A percentile compares a stretch with the other conserved stretches of the same genome.
Conservation (phyloP, 2,113 vertebrate genomes). For the Ivindomyrus marchei region DNA sequence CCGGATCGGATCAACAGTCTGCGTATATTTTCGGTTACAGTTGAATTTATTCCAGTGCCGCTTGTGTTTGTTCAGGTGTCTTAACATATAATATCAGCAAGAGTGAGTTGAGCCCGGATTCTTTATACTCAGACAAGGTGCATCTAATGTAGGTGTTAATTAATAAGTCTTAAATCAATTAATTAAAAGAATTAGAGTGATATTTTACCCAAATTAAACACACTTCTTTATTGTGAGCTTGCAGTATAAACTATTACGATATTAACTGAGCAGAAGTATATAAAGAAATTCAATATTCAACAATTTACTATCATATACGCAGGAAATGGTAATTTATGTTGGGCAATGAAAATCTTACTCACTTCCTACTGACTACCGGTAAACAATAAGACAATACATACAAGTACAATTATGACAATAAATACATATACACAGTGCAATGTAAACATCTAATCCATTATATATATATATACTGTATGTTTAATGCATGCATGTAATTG, state of each 20-base stretch:
- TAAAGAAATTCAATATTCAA: background rate
- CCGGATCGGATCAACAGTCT: background rate
- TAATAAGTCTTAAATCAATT: background rate
- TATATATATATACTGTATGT: background rate
- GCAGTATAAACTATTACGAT: background rate
- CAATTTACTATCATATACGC: background rate
- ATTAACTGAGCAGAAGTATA: background rate
- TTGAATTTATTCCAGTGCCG: background rate
- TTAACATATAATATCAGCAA: background rate
- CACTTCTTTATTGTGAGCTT: background rate
- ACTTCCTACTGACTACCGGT: background rate
- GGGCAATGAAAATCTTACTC: background rate
- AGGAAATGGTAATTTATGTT: background rate
- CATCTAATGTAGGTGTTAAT: background rate
- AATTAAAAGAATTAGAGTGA: background rate
- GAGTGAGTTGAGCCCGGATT: background rate
- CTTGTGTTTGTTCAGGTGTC: background rate
- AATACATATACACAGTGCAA: background rate
- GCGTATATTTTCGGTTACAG: background rate
- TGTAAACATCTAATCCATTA: background rate
- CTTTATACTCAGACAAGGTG: background rate
- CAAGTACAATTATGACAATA: background rate
- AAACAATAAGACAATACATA: background rate
- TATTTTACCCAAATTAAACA: background rate
- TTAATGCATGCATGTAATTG: background rate